A percentile compares a stretch with the other conserved stretches of the same genome.
Evolutionary conservation across 2,113 vertebrate genomes (phyloP).

Genomic region (Centropus unirufus): DNA sequence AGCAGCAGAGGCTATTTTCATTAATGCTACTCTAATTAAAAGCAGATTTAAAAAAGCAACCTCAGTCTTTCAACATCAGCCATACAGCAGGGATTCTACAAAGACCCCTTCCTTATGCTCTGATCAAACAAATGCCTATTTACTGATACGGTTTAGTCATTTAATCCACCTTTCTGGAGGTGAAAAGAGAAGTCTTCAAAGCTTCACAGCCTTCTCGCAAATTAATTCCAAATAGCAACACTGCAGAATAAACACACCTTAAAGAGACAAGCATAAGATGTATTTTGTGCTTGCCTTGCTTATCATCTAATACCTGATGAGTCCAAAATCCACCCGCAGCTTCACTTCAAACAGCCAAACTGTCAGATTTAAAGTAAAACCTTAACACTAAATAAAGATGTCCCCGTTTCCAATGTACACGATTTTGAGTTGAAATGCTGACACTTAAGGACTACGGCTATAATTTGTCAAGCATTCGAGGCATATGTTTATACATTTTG

Average conservation of each 20-base stretch:
- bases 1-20: constrained; percentile 4
- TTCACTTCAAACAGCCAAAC: background rate
- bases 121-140: background rate
- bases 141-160: background rate
- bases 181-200: background rate
- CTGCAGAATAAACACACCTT: background rate
- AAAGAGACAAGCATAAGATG: background rate
- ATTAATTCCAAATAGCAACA: background rate
- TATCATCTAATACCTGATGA: background rate
- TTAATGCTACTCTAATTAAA: constrained; percentile 46
- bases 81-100: constrained; percentile 1
- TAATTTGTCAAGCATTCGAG: background rate
- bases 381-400: background rate
- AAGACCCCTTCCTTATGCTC: background rate
- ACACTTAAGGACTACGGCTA: background rate
- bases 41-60: background rate
- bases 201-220: background rate
- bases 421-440: background rate
- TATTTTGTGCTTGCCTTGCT: background rate
- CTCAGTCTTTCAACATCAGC: background rate
- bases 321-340: background rate
- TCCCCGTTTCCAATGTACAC: background rate
- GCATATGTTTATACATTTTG: background rate
- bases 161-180: constrained; percentile 18
- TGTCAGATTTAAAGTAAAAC: background rate